A percentile compares a stretch with the other conserved stretches of the same genome.
These are phyloP conservation scores for Diadumene lineata DNA, from an alignment of 92 coral and sea anemone genomes.

Conservation along the genomic window DNA sequence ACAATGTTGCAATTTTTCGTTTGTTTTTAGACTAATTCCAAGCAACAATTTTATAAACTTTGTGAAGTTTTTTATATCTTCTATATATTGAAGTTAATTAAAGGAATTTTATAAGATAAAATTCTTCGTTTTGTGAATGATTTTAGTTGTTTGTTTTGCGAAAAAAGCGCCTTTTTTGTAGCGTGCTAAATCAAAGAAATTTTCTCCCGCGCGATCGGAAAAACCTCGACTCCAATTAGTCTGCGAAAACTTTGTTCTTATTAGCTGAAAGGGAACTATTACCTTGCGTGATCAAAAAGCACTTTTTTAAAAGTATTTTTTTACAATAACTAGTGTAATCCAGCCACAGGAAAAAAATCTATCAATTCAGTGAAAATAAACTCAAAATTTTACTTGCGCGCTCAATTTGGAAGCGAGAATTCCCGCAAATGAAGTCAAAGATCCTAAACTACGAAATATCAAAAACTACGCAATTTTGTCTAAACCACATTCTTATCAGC, in stretches of 20 bases:
- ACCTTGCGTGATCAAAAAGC: neutral
- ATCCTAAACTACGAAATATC: neutral
- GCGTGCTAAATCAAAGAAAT: neutral
- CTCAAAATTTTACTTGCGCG: neutral
- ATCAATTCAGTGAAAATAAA: neutral
- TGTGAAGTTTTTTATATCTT: neutral
- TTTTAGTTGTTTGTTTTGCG: neutral
- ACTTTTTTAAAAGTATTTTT: neutral
- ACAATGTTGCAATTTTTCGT: neutral
- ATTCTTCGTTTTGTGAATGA: neutral
- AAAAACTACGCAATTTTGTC: neutral
- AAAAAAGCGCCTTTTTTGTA: neutral
- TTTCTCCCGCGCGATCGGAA: neutral
- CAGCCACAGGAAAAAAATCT: neutral
- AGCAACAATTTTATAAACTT: neutral
- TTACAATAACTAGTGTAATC: neutral
- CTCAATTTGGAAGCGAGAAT: neutral
- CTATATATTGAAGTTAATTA: neutral
- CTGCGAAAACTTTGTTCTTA: neutral
- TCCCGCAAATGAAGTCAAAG: too few relatives aligned
- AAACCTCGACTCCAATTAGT: too few relatives aligned
- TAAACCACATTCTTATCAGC: conserved; percentile 1
- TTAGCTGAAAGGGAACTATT: neutral
- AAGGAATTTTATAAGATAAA: neutral
- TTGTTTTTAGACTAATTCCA: neutral